These are phyloP conservation scores for Ceratina japonica DNA, from an alignment of 1,140 invertebrate species.

Conservation along the genomic window DNA sequence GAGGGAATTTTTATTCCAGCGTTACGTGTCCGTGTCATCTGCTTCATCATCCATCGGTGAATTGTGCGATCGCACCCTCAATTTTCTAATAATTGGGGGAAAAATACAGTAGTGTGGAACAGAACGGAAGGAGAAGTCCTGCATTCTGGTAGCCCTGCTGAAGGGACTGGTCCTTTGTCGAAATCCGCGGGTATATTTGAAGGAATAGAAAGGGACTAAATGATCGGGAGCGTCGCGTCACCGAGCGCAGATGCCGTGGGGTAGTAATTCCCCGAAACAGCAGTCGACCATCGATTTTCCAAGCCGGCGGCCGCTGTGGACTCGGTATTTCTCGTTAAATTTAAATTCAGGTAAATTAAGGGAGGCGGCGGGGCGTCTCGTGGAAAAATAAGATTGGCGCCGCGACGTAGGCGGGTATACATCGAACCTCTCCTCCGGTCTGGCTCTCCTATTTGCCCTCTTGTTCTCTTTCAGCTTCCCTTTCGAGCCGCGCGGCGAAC, in stretches of 20 bases:
- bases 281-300: conserved; percentile 44
- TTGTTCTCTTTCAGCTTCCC: not conserved
- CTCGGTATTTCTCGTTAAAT: conserved; percentile 64
- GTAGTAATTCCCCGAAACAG: conserved; percentile 21
- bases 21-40: too few species aligned
- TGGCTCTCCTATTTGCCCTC: not conserved
- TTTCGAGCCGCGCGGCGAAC: conserved; percentile 20
- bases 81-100: too few species aligned
- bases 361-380: conserved; percentile 24
- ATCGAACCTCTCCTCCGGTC: conserved; percentile 4
- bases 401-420: conserved; percentile 45
- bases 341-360: conserved; percentile 70
- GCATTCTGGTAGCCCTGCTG: too few species aligned
- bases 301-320: not conserved
- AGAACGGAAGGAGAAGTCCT: too few species aligned
- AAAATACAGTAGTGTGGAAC: too few species aligned
- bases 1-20: too few species aligned
- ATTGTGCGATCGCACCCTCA: too few species aligned
- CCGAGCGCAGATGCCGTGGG: conserved; percentile 39
- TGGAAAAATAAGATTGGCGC: conserved; percentile 66
- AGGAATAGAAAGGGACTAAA: conserved; percentile 4
- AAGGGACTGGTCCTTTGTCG: conserved; percentile 37
- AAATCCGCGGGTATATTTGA: conserved; percentile 48
- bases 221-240: conserved; percentile 42
- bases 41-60: too few species aligned